These are phyloP conservation scores for Sipha flava DNA, from an alignment of 1,140 invertebrate species.

Conservation along the genomic window DNA sequence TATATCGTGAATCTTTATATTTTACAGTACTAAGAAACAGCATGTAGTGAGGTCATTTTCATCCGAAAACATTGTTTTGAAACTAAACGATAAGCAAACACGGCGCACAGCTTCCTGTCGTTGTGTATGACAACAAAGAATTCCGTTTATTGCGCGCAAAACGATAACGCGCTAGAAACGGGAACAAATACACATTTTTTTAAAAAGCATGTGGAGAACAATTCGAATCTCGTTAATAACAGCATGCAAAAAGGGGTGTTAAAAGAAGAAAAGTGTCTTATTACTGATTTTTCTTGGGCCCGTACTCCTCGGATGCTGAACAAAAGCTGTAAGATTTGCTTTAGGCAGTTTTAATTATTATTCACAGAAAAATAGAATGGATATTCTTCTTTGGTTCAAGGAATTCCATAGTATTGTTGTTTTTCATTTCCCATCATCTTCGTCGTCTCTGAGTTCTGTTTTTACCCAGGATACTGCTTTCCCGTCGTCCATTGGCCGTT, in stretches of 20 bases:
- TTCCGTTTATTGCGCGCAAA: background rate
- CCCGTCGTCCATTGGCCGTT: background rate
- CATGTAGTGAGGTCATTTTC: background rate
- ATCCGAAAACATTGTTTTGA: background rate
- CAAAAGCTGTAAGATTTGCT: background rate
- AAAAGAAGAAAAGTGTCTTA: background rate
- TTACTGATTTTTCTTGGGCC: background rate
- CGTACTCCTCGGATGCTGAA: background rate
- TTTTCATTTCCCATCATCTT: background rate
- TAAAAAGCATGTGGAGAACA: background rate
- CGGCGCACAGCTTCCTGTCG: background rate
- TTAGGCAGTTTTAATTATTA: slow-evolving; percentile 26
- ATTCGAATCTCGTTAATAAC: background rate
- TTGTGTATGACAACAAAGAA: background rate
- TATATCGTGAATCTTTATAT: background rate
- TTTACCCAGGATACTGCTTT: background rate
- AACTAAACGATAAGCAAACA: background rate
- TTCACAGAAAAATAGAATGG: background rate
- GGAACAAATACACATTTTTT: background rate
- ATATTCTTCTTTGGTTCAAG: background rate
- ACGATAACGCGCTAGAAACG: background rate
- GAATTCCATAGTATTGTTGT: background rate
- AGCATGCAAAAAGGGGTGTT: background rate
- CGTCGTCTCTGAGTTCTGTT: background rate
- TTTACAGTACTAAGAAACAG: background rate